Evolutionary conservation across 2,888 invertebrate species (phyloP), one percentile per base, ranked within the genome.

Genomic region (Nomada ferruginata): DNA sequence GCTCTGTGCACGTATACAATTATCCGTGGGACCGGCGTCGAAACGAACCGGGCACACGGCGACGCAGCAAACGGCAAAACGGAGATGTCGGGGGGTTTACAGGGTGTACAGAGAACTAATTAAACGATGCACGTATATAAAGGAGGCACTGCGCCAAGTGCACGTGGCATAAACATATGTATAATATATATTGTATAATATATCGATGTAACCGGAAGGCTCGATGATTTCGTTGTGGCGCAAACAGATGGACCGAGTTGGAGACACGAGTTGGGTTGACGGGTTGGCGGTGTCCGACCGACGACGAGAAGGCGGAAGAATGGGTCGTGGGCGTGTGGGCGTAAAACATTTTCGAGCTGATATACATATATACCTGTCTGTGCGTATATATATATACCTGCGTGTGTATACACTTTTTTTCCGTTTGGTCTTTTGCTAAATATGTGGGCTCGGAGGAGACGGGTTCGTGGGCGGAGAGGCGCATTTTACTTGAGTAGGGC

Each of bases 401-500:
- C 23, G 57, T 83, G 20, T 61, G 55, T 66, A 15, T 76, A 36
- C 42, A 36, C 36, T 7, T 5, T 36, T 36, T 57, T 36, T 52
- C 44, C 64, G 20, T 36, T 36, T 65, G 53, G 23, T 20, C 83
- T 64, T 65, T 61, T 52, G 42, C 64, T 60, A 52, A 61, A 53
- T 70, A 72, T 70, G 59, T 65, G 57, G 83, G 79, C 87, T 85
- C 85, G 87, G 73, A 85, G 85, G 83, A 87, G 85, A 75, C 87
- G 85, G 85, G 79, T 78, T 85, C 82, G 77, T 84, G 85, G 84
- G 82, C 83, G 76, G 81, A 86, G 76, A 85, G 78, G 83, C 83
- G 87, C 85, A 80, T 87, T 95, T 96, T 97, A 97, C 96, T 98
- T 98, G 95, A 98, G 97, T 94, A 99, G 97, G 95, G 98, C 98